phyloP scores from a whole-genome alignment of 2,113 vertebrate genomes.

The Lepisosteus oculatus region DNA sequence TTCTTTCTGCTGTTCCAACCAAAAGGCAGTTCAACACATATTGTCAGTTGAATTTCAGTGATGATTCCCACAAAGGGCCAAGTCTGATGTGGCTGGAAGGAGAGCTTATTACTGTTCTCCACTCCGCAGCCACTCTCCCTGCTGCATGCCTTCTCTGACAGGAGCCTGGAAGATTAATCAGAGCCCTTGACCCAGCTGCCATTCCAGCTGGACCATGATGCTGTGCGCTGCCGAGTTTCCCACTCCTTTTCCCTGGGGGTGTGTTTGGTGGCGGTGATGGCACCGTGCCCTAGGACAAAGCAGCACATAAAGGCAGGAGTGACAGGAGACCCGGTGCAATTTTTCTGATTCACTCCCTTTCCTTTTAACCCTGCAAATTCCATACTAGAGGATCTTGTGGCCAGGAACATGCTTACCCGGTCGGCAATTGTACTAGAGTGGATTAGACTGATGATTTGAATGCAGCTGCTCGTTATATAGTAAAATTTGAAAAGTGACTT shows the following conservation, averaged over 20 bases:
- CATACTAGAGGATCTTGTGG: slow-evolving; percentile 7
- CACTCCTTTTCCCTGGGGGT: background rate
- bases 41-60: background rate
- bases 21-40: background rate
- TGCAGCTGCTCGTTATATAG: too few relatives aligned
- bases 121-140: too few relatives aligned
- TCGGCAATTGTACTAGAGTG: slow-evolving; percentile 30
- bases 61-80: background rate
- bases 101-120: background rate
- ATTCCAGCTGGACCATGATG: background rate
- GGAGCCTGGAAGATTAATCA: background rate
- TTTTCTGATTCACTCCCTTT: too few relatives aligned
- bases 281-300: too few relatives aligned
- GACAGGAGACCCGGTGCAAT: too few relatives aligned
- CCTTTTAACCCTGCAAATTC: too few relatives aligned
- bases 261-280: too few relatives aligned
- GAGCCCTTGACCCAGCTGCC: background rate
- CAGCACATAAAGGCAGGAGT: too few relatives aligned
- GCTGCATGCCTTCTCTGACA: too few relatives aligned
- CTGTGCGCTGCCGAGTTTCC: background rate
- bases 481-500: too few relatives aligned
- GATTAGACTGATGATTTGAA: slow-evolving; percentile 21
- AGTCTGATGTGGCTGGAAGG: background rate
- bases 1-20: background rate
- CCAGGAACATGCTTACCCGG: slow-evolving; percentile 29